Percentiles rank a stretch among this genome's conserved stretches.
phyloP scores from a whole-genome alignment of 2,113 vertebrate species.

The Rynchops niger region DNA sequence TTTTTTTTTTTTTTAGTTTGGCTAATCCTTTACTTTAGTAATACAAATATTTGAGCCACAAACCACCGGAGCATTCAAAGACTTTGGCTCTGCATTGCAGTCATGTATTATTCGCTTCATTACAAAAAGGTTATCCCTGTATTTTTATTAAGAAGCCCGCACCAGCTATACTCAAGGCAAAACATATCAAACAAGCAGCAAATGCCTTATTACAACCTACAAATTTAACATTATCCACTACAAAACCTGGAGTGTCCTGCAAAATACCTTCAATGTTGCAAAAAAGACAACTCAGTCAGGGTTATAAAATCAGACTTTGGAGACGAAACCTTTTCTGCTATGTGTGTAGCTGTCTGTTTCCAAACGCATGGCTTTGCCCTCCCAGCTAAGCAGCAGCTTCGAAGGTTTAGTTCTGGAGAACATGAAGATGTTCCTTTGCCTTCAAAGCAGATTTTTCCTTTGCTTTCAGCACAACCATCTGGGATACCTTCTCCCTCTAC shows the following conservation, averaged over 20 bases:
- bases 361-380: neutral
- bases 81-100: neutral
- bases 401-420: neutral
- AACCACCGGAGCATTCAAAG: slow-evolving; percentile 28
- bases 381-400: neutral
- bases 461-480: neutral
- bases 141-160: neutral
- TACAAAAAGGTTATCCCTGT: slow-evolving; percentile 20
- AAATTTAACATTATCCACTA: neutral
- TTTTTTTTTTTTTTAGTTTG: neutral
- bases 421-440: neutral
- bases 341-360: neutral
- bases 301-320: neutral
- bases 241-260: neutral
- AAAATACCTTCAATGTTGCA: neutral
- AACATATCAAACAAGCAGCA: neutral
- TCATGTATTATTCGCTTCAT: slow-evolving; percentile 23
- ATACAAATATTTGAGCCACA: slow-evolving; percentile 32
- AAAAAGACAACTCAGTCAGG: neutral
- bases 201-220: neutral
- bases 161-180: neutral
- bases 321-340: neutral
- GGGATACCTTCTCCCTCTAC: neutral
- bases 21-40: slow-evolving; percentile 9
- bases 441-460: neutral